phyloP scores from a whole-genome alignment of 1,140 invertebrate species.

The Yoshiicerus persimilis region DNA sequence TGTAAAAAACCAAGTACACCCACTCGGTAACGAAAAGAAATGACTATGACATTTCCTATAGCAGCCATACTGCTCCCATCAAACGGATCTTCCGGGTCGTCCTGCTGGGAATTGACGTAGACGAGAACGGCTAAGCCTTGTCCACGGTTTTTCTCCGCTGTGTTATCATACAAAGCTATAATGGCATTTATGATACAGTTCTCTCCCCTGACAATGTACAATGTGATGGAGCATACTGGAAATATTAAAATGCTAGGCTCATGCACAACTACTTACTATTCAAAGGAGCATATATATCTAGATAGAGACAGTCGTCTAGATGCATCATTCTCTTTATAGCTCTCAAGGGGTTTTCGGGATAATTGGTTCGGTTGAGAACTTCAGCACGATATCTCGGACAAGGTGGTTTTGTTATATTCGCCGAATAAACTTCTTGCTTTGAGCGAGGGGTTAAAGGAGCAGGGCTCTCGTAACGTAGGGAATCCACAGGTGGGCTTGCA shows the following conservation, averaged over 20 bases:
- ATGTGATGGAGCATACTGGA: background rate
- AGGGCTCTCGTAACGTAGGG: constrained; percentile 43
- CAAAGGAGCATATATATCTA: constrained; percentile 40
- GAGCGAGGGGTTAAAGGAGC: constrained; percentile 28
- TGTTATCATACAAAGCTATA: constrained; percentile 29
- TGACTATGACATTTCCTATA: constrained; percentile 47
- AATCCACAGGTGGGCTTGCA: constrained; percentile 33
- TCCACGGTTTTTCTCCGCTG: constrained; percentile 41
- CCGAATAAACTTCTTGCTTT: constrained; percentile 37
- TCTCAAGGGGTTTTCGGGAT: constrained; percentile 20
- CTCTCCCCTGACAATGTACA: background rate
- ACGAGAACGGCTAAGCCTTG: constrained; percentile 42
- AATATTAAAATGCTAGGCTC: background rate
- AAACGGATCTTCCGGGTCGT: constrained; percentile 42
- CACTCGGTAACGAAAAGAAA: constrained; percentile 43
- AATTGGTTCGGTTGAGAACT: constrained; percentile 33
- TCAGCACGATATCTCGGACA: constrained; percentile 38
- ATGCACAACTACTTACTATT: constrained; percentile 26
- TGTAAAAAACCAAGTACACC: constrained; percentile 46
- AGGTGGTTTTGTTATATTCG: constrained; percentile 41
- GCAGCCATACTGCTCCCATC: constrained; percentile 44
- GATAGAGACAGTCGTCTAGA: constrained; percentile 45
- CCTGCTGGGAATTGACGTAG: constrained; percentile 43
- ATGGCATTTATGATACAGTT: background rate
- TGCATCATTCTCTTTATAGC: constrained; percentile 32